phyloP scores from a whole-genome alignment of 2,888 invertebrate species.

The Trichopria drosophilae region DNA sequence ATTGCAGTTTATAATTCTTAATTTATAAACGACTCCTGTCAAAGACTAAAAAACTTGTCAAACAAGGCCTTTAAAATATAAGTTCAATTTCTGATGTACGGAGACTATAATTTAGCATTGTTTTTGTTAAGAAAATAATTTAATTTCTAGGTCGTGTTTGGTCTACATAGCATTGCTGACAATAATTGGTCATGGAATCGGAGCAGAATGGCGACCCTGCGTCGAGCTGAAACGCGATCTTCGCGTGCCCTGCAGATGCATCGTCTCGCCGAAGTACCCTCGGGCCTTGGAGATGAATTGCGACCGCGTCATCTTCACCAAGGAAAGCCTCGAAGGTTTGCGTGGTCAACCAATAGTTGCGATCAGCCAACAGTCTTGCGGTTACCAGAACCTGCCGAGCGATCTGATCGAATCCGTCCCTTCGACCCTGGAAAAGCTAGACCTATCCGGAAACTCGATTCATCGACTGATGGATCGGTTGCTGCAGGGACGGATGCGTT shows the following conservation, averaged over 20 bases:
- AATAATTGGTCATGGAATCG: too few species aligned
- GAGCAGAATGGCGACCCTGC: constrained; percentile 78
- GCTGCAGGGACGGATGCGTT: constrained; percentile 67
- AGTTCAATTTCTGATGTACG: too few species aligned
- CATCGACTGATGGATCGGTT: constrained; percentile 77
- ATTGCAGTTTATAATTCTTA: too few species aligned
- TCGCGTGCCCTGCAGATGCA: constrained; percentile 72
- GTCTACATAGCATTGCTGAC: too few species aligned
- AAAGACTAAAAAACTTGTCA: too few species aligned
- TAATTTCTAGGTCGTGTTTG: too few species aligned
- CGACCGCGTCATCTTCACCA: constrained; percentile 78
- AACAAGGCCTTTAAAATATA: too few species aligned
- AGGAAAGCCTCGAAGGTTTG: constrained; percentile 76
- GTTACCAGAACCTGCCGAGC: constrained; percentile 76
- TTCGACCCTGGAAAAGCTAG: constrained; percentile 74
- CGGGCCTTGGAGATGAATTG: constrained; percentile 76
- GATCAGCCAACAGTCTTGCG: constrained; percentile 78
- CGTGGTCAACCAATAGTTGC: constrained; percentile 79
- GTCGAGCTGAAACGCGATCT: constrained; percentile 76
- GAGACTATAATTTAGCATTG: too few species aligned
- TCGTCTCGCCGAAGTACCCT: constrained; percentile 48
- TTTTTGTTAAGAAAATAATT: too few species aligned
- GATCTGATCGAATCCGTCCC: constrained; percentile 56
- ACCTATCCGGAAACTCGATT: constrained; percentile 81
- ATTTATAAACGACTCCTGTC: too few species aligned